Evolutionary conservation across 2,888 invertebrate genomes (phyloP), one percentile per base, ranked within the genome.

Genomic region (Torymus auratus): DNA sequence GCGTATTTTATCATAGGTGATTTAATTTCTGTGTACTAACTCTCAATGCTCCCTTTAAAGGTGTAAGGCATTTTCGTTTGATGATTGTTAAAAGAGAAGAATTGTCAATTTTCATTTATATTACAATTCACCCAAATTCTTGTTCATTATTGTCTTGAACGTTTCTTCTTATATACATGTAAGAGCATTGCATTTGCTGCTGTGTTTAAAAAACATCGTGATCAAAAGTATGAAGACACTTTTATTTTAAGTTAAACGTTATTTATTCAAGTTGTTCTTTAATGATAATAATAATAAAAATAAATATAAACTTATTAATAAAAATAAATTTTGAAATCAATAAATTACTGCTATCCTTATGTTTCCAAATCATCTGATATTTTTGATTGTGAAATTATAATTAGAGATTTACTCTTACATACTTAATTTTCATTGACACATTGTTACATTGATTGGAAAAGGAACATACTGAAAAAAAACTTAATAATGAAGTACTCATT

Each of bases 211-310:
- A 28, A 28, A 68, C 20, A 56, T 73, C 80, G 60, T 65, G 80
- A 75, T 74, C 20, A 80, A 80, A 70, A 70, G 17, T 70, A 79
- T 79, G 68, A 61, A 56, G n/a, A 62, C 67, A 79, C 61, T 58
- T 69, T 74, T 69, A 69, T 67, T 72, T 76, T 80, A 71, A 76
- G 71, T 80, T 76, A 28, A 79, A 75, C 56, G 56, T 80, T 76
- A 76, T 80, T 80, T 76, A 80, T 80, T 76, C 72, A 80, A 76
- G 62, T 76, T 80, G 71, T 80, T 80, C 65, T 80, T 80, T 53
- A 71, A 74, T 75, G 41, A 75, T 75, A 61, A 72, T 72, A 61
- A 70, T 70, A 70, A 70, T 74, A 15, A 62, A 74, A 71, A 76
- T 76, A 80, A 80, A 71, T 67, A 80, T 80, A 80, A 80, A 65